Conservation (phyloP, 1,140 invertebrate species). For the Drosophila albomicans region DNA sequence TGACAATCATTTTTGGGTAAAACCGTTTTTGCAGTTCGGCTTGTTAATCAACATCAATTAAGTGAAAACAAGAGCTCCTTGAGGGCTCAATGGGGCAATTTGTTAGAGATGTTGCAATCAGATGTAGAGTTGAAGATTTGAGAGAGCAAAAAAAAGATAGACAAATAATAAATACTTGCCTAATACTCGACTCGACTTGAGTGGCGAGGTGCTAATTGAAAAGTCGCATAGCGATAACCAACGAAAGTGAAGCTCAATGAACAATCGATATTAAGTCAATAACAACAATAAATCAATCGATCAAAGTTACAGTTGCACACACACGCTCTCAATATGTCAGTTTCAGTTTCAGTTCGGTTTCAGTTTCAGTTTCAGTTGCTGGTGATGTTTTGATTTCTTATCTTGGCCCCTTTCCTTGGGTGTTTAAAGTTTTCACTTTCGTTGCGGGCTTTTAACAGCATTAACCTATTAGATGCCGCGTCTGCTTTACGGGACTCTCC, state of each 20-base stretch:
- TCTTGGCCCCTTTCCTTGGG: neutral
- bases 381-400: constrained; percentile 14
- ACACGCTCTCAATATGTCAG: constrained; percentile 16
- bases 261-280: neutral
- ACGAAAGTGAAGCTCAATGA: constrained; percentile 39
- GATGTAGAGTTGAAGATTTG: neutral
- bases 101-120: constrained; percentile 16
- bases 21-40: neutral
- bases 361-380: constrained; percentile 5
- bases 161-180: constrained; percentile 22
- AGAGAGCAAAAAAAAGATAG: neutral
- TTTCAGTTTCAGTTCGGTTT: constrained; percentile 13
- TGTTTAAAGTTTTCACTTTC: constrained; percentile 49
- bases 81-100: neutral
- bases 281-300: constrained; percentile 34
- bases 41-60: constrained; percentile 17
- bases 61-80: constrained; percentile 23
- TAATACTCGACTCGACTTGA: constrained; percentile 3
- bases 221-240: constrained; percentile 20
- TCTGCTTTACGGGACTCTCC: constrained; percentile 19
- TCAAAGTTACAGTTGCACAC: constrained; percentile 16
- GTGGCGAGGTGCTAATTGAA: constrained; percentile 40
- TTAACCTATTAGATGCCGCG: constrained; percentile 23
- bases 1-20: neutral
- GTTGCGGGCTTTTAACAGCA: constrained; percentile 7